phyloP scores from a whole-genome alignment of 2,888 invertebrate genomes.

The Aleiodes alternator region DNA sequence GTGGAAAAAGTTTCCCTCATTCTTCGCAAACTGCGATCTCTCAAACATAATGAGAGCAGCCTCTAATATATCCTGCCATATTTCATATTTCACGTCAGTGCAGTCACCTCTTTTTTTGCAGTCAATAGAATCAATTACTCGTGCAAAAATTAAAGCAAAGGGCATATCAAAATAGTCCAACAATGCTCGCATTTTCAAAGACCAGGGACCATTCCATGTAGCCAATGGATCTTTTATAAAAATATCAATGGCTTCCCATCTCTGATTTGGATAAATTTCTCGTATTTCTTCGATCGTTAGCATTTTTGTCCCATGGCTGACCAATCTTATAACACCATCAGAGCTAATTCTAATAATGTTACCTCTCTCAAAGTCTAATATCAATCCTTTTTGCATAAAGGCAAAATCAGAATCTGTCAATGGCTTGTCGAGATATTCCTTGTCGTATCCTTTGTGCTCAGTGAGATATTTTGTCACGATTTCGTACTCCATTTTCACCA shows the following conservation, averaged over 20 bases:
- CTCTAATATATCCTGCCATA: constrained; percentile 82
- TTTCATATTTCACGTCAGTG: constrained; percentile 74
- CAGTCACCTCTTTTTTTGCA: constrained; percentile 67
- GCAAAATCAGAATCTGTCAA: constrained; percentile 77
- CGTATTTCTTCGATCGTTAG: constrained; percentile 78
- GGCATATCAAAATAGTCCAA: constrained; percentile 87
- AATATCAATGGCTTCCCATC: constrained; percentile 78
- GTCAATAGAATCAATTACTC: constrained; percentile 82
- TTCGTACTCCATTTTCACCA: constrained; percentile 80
- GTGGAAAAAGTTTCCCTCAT: constrained; percentile 81
- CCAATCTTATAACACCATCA: constrained; percentile 80
- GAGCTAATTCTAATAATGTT: constrained; percentile 80
- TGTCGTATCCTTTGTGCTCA: constrained; percentile 78
- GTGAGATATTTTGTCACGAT: constrained; percentile 80
- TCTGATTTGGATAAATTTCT: constrained; percentile 77
- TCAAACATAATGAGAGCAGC: constrained; percentile 80
- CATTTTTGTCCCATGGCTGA: constrained; percentile 81
- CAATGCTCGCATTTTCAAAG: constrained; percentile 79
- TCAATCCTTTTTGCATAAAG: constrained; percentile 84
- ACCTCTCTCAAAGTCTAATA: constrained; percentile 82
- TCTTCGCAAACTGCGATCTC: constrained; percentile 77
- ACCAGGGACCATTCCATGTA: constrained; percentile 81
- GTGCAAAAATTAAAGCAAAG: constrained; percentile 81
- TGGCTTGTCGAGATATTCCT: constrained; percentile 76
- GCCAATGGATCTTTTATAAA: constrained; percentile 78